Evolutionary conservation across 2,113 vertebrate genomes (phyloP).

Genomic region (Drymodes brunneopygia): DNA sequence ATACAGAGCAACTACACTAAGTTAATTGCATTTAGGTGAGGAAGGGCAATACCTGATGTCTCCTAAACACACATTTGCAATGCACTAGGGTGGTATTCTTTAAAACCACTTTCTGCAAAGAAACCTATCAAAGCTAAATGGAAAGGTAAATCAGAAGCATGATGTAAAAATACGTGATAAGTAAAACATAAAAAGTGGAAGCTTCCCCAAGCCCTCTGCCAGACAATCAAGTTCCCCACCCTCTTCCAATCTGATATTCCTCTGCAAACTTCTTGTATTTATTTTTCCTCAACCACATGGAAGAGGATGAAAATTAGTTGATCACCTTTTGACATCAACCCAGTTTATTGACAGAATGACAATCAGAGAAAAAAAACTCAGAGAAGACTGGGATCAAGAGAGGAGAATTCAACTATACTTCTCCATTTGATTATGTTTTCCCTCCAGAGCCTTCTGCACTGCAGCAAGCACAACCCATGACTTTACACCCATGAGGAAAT

Average conservation of each 20-base stretch:
- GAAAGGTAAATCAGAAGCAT: not conserved
- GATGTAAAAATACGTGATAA: not conserved
- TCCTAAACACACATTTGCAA: not conserved
- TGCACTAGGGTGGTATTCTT: not conserved
- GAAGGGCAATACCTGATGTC: not conserved
- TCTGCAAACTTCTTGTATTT: not conserved
- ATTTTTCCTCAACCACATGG: not conserved
- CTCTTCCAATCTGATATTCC: not conserved
- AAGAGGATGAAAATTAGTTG: not conserved
- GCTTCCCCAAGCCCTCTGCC: not conserved
- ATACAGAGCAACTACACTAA: not conserved
- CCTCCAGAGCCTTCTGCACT: not conserved
- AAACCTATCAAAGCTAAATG: not conserved
- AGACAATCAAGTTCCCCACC: not conserved
- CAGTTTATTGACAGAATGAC: not conserved
- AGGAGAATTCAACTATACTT: not conserved
- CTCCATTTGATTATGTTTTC: not conserved
- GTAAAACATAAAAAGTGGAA: not conserved
- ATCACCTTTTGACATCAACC: not conserved
- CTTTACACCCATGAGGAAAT: conserved; percentile 28
- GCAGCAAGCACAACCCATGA: not conserved
- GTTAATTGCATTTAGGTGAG: not conserved
- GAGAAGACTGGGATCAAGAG: not conserved
- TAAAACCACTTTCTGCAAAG: not conserved
- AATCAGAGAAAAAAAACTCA: not conserved